These are phyloP conservation scores for Phoenicopterus ruber DNA, from an alignment of 2,113 vertebrate genomes.

Conservation along the genomic window DNA sequence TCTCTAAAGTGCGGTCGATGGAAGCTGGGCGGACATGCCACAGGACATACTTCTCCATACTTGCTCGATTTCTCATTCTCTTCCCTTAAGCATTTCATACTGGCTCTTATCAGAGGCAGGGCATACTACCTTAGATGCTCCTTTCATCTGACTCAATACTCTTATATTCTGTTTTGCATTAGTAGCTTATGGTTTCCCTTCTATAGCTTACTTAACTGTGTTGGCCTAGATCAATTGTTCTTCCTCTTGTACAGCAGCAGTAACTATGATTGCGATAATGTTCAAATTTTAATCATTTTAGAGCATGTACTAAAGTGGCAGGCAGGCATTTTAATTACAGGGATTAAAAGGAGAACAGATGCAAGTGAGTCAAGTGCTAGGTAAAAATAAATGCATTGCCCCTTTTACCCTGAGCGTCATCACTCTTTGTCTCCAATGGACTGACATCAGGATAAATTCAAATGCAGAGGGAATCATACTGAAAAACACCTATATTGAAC, in stretches of 20 bases:
- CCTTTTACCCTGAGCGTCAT: background rate
- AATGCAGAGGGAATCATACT: background rate
- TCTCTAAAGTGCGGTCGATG: background rate
- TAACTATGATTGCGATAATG: background rate
- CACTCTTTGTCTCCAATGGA: background rate
- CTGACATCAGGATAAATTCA: background rate
- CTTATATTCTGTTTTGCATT: background rate
- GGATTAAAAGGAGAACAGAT: conserved; percentile 5
- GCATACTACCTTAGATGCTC: background rate
- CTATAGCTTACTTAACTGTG: background rate
- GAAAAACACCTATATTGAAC: background rate
- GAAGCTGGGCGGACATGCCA: background rate
- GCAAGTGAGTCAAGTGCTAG: background rate
- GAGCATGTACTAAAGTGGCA: background rate
- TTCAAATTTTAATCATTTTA: background rate
- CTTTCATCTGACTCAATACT: background rate
- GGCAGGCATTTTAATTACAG: conserved; percentile 1
- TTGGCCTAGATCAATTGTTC: background rate
- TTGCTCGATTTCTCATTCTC: background rate
- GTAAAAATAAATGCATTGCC: conserved; percentile 1
- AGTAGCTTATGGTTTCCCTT: background rate
- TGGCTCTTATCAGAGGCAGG: background rate
- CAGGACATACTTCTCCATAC: background rate
- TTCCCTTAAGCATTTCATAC: background rate
- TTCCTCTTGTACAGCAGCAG: background rate